These are phyloP conservation scores for Coboldia fuscipes DNA, from an alignment of 1,140 invertebrate genomes.

Conservation along the genomic window DNA sequence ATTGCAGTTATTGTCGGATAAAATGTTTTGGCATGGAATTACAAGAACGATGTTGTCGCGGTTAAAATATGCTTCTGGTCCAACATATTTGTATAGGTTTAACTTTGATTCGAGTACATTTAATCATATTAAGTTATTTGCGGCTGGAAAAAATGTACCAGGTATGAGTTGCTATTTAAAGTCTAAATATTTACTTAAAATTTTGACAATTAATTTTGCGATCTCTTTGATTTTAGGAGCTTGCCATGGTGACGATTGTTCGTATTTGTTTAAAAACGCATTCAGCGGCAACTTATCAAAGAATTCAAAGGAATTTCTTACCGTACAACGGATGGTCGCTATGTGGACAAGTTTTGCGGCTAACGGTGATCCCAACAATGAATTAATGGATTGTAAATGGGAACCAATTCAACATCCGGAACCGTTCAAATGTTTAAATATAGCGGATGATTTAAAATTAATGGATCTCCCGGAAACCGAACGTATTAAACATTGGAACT, in stretches of 20 bases:
- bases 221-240: slow-evolving; percentile 22
- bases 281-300: slow-evolving; percentile 17
- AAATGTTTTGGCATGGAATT: slow-evolving; percentile 22
- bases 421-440: slow-evolving; percentile 19
- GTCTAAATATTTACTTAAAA: slow-evolving; percentile 6
- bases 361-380: slow-evolving; percentile 17
- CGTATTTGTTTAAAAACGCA: slow-evolving; percentile 32
- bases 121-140: slow-evolving; percentile 17
- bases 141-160: slow-evolving; percentile 2
- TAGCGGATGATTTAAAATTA: slow-evolving; percentile 14
- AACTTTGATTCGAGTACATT: slow-evolving; percentile 17
- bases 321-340: slow-evolving; percentile 3
- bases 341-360: slow-evolving; percentile 24
- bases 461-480: slow-evolving; percentile 19
- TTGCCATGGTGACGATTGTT: slow-evolving; percentile 38
- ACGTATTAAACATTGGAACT: slow-evolving; percentile 22
- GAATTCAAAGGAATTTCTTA: slow-evolving; percentile 11
- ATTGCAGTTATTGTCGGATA: slow-evolving; percentile 14
- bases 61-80: slow-evolving; percentile 10
- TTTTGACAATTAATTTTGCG: not conserved
- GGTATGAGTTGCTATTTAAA: not conserved
- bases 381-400: slow-evolving; percentile 11
- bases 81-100: slow-evolving; percentile 24
- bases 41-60: slow-evolving; percentile 15
- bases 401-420: slow-evolving; percentile 11